phyloP scores from a whole-genome alignment of 2,888 invertebrate species.

The Brenthis hecate region DNA sequence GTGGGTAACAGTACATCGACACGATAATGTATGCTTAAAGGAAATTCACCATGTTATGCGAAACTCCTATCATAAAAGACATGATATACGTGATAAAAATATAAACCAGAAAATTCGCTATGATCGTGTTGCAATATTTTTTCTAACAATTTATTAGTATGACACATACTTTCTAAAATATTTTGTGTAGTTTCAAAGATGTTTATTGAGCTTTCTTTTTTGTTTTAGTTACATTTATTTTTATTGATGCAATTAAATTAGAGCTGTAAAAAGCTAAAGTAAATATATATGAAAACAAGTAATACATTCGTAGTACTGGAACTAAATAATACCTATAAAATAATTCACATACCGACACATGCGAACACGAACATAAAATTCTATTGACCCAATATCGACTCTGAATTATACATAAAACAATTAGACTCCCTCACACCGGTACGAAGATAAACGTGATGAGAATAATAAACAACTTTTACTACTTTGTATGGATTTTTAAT shows the following conservation, averaged over 20 bases:
- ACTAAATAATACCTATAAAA: constrained; percentile 33
- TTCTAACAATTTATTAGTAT: constrained; percentile 1
- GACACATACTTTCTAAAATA: constrained; percentile 12
- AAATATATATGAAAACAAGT: background rate
- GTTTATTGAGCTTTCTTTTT: constrained; percentile 5
- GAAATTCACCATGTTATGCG: constrained; percentile 25
- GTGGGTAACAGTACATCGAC: constrained; percentile 65
- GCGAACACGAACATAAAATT: constrained; percentile 50
- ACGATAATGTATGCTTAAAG: constrained; percentile 25
- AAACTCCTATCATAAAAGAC: constrained; percentile 28
- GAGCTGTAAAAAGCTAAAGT: background rate
- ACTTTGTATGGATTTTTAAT: constrained; percentile 52
- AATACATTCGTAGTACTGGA: constrained; percentile 7
- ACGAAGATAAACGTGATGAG: constrained; percentile 53
- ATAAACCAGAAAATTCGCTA: constrained; percentile 2
- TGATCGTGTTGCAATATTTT: constrained; percentile 1
- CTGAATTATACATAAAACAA: constrained; percentile 61
- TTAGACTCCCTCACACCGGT: constrained; percentile 56
- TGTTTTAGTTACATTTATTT: background rate
- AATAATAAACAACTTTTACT: constrained; percentile 49
- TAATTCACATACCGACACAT: constrained; percentile 50
- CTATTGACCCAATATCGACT: constrained; percentile 54
- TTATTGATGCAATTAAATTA: constrained; percentile 7
- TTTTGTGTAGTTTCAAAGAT: constrained; percentile 2
- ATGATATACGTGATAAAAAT: constrained; percentile 24